A percentile compares a stretch with the other conserved stretches of the same genome.
Conservation (phyloP, 2,888 invertebrate species). For the Meteorus cinctellus region DNA sequence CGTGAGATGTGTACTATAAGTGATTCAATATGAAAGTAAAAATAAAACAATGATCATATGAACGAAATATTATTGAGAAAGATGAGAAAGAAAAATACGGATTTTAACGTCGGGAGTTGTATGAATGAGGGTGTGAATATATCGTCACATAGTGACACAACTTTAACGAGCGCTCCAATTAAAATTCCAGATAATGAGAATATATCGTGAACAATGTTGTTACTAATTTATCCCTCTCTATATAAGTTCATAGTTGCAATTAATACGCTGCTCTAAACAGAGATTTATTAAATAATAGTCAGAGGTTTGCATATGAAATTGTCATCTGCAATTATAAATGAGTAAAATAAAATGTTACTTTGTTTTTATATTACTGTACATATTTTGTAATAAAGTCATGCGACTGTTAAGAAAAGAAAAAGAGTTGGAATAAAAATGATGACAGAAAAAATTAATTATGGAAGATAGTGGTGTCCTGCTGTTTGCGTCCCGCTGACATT, state of each 20-base stretch:
- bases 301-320: neutral
- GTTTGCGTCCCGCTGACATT: conserved; percentile 57
- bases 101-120: neutral
- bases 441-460: conserved; percentile 29
- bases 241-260: conserved; percentile 49
- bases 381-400: conserved; percentile 58
- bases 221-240: conserved; percentile 56
- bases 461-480: conserved; percentile 48
- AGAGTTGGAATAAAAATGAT: conserved; percentile 26
- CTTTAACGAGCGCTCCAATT: conserved; percentile 69
- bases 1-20: neutral
- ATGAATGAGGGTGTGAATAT: conserved; percentile 26
- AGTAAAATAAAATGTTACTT: conserved; percentile 8
- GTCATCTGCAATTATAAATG: neutral
- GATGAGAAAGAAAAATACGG: neutral
- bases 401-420: conserved; percentile 25
- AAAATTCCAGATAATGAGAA: conserved; percentile 69
- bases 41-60: neutral
- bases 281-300: neutral
- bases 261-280: neutral
- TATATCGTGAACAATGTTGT: conserved; percentile 65
- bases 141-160: conserved; percentile 53
- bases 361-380: conserved; percentile 23
- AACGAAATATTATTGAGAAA: conserved; percentile 1
- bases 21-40: neutral